Percentiles rank a stretch among this genome's conserved stretches.
These are phyloP conservation scores for Calyptomena viridis DNA, from an alignment of 2,113 vertebrate species.

Conservation along the genomic window DNA sequence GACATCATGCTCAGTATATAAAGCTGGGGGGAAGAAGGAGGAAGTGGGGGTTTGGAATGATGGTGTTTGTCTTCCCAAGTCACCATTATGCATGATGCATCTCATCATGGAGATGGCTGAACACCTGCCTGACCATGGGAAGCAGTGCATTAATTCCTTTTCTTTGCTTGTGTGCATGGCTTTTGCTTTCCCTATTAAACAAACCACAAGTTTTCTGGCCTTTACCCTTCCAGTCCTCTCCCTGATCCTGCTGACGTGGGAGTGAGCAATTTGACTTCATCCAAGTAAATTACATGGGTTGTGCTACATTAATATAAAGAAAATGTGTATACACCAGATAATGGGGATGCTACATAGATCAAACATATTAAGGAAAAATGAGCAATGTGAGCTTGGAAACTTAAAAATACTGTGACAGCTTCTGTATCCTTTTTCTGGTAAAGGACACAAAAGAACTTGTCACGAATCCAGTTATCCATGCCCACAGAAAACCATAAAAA, in stretches of 20 bases:
- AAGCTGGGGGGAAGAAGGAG: background rate
- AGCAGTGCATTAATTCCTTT: background rate
- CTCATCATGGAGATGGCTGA: background rate
- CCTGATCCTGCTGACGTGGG: background rate
- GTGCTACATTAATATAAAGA: background rate
- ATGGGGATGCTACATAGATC: background rate
- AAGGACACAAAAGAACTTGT: conserved; percentile 4
- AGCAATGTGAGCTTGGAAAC: background rate
- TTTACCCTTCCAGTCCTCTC: background rate
- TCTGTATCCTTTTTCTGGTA: conserved; percentile 7
- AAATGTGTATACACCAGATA: background rate
- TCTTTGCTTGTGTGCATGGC: fast-evolving
- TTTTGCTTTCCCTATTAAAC: background rate
- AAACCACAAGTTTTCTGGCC: background rate
- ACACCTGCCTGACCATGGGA: background rate
- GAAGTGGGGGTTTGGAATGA: fast-evolving
- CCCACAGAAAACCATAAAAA: conserved; percentile 22
- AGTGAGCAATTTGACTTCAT: background rate
- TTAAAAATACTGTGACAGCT: background rate
- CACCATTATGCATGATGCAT: fast-evolving
- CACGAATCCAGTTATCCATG: background rate
- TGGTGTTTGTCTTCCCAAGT: background rate
- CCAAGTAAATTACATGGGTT: background rate
- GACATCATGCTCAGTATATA: background rate
- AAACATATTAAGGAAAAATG: background rate